Conservation (phyloP, 2,113 vertebrate species). For the Nothobranchius kuhntae region DNA sequence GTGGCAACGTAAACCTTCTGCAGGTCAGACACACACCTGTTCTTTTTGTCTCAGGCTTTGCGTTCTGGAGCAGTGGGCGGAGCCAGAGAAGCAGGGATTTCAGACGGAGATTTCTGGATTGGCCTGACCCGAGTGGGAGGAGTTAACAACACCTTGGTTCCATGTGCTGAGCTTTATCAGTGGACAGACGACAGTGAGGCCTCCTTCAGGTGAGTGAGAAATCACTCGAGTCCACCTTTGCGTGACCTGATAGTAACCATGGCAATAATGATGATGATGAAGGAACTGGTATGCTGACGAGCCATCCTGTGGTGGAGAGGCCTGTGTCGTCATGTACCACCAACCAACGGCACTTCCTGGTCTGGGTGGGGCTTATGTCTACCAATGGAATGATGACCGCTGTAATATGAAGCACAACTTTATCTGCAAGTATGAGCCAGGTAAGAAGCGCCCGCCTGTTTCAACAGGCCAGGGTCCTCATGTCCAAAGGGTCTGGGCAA, state of each 20-base stretch:
- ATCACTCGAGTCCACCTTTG: background rate
- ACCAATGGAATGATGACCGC: slow-evolving; percentile 97
- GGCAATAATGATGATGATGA: slow-evolving; percentile 13
- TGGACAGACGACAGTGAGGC: slow-evolving; percentile 89
- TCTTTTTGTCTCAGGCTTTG: slow-evolving; percentile 38
- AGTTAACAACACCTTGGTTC: slow-evolving; percentile 65
- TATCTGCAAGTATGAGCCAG: slow-evolving; percentile 95
- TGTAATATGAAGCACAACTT: slow-evolving; percentile 99
- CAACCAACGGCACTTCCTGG: slow-evolving; percentile 91
- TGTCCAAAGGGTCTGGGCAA: too few species aligned
- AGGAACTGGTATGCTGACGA: slow-evolving; percentile 98
- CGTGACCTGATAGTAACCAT: background rate
- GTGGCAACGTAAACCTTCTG: background rate
- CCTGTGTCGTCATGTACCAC: slow-evolving; percentile 98
- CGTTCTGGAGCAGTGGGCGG: slow-evolving; percentile 50
- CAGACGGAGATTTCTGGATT: slow-evolving; percentile 98
- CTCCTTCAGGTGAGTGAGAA: slow-evolving; percentile 82
- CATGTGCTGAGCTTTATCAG: slow-evolving; percentile 88
- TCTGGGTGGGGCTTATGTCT: slow-evolving; percentile 91
- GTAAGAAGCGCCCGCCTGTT: slow-evolving; percentile 20
- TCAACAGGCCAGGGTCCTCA: slow-evolving; percentile 56
- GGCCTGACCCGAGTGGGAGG: slow-evolving; percentile 86
- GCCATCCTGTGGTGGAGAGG: slow-evolving; percentile 96
- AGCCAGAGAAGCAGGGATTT: slow-evolving; percentile 65
- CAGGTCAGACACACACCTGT: background rate